Evolutionary conservation across 2,888 invertebrate species (phyloP), one percentile per base, ranked within the genome.

Genomic region (Sisyra nigra): DNA sequence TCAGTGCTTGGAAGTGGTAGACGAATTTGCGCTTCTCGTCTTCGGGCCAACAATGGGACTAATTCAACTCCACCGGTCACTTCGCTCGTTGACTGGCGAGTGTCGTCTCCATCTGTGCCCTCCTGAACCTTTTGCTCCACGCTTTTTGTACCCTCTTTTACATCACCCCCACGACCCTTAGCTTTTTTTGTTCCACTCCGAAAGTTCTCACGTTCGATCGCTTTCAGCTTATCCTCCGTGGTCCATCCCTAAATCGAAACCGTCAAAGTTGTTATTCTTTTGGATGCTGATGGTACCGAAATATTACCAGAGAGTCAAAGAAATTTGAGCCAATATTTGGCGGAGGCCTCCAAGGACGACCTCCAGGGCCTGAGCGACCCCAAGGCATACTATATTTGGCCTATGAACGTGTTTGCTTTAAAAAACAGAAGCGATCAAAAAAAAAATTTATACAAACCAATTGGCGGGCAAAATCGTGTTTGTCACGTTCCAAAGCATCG

Each of bases 321-420:
- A 85, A 84, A 62, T 79, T 74, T 52, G 72, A 63, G 54, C 83
- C 84, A 54, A 80, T 68, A 56, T 74, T 66, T 54, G 74, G 72
- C 47, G 80, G 81, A 62, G 77, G 74, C 55, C 83, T 72, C 84
- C 84, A 83, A 49, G 72, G 71, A 42, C 68, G 66, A 48, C 83
- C 83, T 42, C 82, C 83, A 38, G 80, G 80, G 48, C 80, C 79
- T 14, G 72, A 72, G 53, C 66, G 72, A 45, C 79, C 77, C 77
- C 79, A 80, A 18, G 77, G 76, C 39, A 58, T 57, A 51, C 58
- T 54, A 57, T 56, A 58, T 53, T 55, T 54, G 54, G 55, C 36
- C 42, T 42, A 11, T n/a, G 17, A 35, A 8, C 29, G n/a, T n/a
- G 9, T 18, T 39, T 17, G 9, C 32, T 33, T 32, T 14, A 31